Evolutionary conservation across 2,113 vertebrate species (phyloP).

Genomic region (Pyrgilauda ruficollis): DNA sequence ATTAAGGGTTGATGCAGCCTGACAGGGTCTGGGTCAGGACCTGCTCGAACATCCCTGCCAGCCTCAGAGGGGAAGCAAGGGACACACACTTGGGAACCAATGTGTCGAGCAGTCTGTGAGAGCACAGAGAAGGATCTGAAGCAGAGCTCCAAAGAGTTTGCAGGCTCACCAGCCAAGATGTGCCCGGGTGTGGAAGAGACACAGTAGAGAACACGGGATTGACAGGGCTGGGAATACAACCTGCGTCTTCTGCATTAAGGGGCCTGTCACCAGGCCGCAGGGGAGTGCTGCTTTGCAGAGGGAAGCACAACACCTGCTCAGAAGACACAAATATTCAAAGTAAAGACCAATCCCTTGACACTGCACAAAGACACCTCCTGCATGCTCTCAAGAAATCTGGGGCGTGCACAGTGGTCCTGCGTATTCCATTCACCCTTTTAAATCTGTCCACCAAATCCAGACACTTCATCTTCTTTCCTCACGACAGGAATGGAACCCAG

Average conservation of each 20-base stretch:
- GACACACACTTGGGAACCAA: neutral
- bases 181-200: accelerated
- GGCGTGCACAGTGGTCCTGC: neutral
- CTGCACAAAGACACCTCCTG: neutral
- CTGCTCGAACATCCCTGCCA: neutral
- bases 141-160: neutral
- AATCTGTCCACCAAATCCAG: neutral
- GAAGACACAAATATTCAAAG: conserved; percentile 17
- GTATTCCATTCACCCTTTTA: neutral
- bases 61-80: neutral
- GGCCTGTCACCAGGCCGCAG: neutral
- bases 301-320: conserved; percentile 33
- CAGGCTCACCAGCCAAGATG: neutral
- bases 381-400: neutral
- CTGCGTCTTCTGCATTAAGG: neutral
- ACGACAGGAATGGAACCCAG: neutral
- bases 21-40: neutral
- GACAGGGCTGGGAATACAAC: conserved; percentile 45
- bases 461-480: neutral
- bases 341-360: neutral
- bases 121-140: neutral
- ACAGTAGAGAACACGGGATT: neutral
- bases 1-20: neutral
- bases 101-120: neutral
- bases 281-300: neutral